phyloP scores from a whole-genome alignment of 1,140 invertebrate genomes.

The Epicauta chinensis region DNA sequence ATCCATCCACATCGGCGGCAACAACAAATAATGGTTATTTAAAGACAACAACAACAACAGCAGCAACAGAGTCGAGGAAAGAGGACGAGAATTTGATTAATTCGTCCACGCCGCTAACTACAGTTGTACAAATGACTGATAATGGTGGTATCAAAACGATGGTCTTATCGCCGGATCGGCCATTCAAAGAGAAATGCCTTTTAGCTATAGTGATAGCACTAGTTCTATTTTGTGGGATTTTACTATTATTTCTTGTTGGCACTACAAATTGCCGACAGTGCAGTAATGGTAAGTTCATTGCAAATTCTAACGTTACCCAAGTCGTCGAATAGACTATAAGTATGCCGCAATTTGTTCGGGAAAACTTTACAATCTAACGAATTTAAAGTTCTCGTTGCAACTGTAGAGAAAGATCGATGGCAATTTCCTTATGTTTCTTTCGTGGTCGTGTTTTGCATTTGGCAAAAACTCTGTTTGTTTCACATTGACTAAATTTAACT shows the following conservation, averaged over 20 bases:
- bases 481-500: too few species aligned
- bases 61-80: slow-evolving; percentile 10
- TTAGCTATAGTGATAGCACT: slow-evolving; percentile 28
- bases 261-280: slow-evolving; percentile 18
- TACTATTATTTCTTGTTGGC: slow-evolving; percentile 28
- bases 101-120: slow-evolving; percentile 20
- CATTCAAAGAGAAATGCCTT: slow-evolving; percentile 32
- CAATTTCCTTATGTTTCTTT: too few species aligned
- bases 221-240: slow-evolving; percentile 25
- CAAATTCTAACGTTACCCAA: background rate
- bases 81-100: slow-evolving; percentile 20
- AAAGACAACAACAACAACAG: slow-evolving; percentile 13
- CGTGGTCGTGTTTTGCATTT: too few species aligned
- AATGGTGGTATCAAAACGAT: slow-evolving; percentile 29
- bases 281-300: slow-evolving; percentile 23
- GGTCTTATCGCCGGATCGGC: slow-evolving; percentile 24
- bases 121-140: slow-evolving; percentile 32
- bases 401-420: too few species aligned
- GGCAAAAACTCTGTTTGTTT: too few species aligned
- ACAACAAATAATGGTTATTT: slow-evolving; percentile 30
- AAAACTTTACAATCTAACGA: too few species aligned
- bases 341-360: too few species aligned
- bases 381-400: too few species aligned
- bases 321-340: background rate
- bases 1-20: background rate